These are phyloP conservation scores for Lepus oiostolus DNA, from an alignment of 2,797 vertebrate genomes.

Conservation along the genomic window DNA sequence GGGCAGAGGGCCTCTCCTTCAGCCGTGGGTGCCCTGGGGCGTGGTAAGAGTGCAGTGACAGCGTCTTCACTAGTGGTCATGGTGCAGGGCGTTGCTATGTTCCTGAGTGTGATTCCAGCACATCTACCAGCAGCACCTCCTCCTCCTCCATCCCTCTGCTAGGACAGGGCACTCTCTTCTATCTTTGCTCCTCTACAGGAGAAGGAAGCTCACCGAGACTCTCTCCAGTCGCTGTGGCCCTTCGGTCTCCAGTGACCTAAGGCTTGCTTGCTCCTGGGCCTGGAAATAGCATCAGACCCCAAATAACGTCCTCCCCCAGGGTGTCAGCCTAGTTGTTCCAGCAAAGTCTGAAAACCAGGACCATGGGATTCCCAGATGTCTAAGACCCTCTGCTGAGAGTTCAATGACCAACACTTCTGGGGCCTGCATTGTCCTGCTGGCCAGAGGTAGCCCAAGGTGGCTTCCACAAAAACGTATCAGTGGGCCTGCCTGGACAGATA, in stretches of 20 bases:
- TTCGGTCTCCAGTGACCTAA: background rate
- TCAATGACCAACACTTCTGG: background rate
- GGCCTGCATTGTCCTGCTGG: background rate
- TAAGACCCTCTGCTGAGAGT: background rate
- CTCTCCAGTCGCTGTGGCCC: background rate
- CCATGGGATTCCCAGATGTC: background rate
- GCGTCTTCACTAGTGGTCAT: rapidly evolving
- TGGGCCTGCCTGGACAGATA: background rate
- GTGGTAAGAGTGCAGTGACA: too few species aligned
- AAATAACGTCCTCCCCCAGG: background rate
- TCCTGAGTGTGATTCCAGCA: background rate
- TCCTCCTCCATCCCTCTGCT: too few species aligned
- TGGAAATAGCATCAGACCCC: background rate
- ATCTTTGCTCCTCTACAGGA: background rate
- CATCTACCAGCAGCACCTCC: background rate
- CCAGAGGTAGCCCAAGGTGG: background rate
- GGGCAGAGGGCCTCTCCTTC: background rate
- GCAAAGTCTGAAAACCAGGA: background rate
- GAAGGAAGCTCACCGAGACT: background rate
- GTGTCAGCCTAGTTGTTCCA: background rate
- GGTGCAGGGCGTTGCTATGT: rapidly evolving
- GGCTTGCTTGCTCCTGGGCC: background rate
- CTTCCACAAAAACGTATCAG: background rate
- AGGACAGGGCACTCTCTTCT: background rate
- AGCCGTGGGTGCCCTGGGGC: rapidly evolving